Base-by-base conservation (phyloP, 2,888 invertebrate genomes). In the Acleris literana region DNA sequence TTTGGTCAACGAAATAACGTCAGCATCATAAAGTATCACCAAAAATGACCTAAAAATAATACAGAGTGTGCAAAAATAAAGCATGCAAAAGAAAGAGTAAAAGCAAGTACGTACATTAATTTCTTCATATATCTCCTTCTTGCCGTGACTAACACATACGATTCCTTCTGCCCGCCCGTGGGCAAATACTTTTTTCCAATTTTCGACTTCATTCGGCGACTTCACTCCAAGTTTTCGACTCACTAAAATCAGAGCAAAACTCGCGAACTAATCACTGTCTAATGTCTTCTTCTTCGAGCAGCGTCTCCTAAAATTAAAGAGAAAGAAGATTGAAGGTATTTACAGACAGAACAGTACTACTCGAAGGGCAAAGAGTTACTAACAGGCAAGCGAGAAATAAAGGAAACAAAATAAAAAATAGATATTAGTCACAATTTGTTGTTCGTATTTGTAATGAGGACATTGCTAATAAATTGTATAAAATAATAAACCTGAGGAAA, bases 41-140 rank as follows among this genome's bases (percentile, higher is more conserved):
- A 13, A 13, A 4, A 13, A 4, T 13, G 13, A 39, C 39, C 13
- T 39, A 13, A 39, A 39, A 39, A 13, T 4, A 1, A 33, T 29
- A 6, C 0, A 29, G 0, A 29, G 13, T 11, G 13, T 39, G 13
- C 39, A 39, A 39, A 39, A 39, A 13, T 13, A 44, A 46, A 44
- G 51, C 69, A 70, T 69, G 69, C 68, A 69, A 64, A 48, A 59
- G 57, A 70, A 62, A 68, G 57, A 67, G 57, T 39, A n/a, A 46
- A 53, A 43, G 67, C 68, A 68, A 69, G 82, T 91, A 94, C 94
- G 91, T 93, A 94, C 94, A 93, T 90, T 86, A 94, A 83, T 83
- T 94, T 94, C 93, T 94, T 94, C 94, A 94, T 94, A 88, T 94
- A 91, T 88, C 94, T 91, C 84, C 94, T 92, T 85, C 94, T 93